These are phyloP conservation scores for Anoura caudifer DNA, from an alignment of 2,113 vertebrate species.

Conservation along the genomic window DNA sequence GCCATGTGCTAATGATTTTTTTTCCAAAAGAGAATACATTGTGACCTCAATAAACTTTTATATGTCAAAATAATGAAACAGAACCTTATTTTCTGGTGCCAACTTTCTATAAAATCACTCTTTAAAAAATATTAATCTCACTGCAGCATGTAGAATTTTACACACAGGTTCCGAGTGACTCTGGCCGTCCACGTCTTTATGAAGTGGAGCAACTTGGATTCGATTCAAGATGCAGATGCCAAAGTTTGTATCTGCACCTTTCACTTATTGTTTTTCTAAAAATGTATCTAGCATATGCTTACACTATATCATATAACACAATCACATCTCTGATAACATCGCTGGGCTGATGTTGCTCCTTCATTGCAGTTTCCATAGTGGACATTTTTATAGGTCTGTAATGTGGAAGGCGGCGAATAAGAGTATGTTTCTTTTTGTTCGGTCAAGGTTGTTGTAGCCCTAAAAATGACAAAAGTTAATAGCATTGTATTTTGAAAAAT, in stretches of 20 bases:
- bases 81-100: slow-evolving; percentile 82
- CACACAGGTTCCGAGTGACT: slow-evolving; percentile 74
- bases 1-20: slow-evolving; percentile 80
- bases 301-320: background rate
- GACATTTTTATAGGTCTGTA: slow-evolving; percentile 20
- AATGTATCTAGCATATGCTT: background rate
- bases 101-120: slow-evolving; percentile 82
- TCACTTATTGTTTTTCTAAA: slow-evolving; percentile 32
- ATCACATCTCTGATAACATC: background rate
- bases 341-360: background rate
- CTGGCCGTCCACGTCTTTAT: slow-evolving; percentile 74
- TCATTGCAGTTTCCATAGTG: background rate
- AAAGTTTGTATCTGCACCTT: slow-evolving; percentile 64
- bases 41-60: slow-evolving; percentile 79
- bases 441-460: background rate
- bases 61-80: slow-evolving; percentile 80
- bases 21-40: slow-evolving; percentile 72
- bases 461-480: slow-evolving; percentile 34
- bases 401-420: slow-evolving; percentile 8
- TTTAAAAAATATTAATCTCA: slow-evolving; percentile 77
- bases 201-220: slow-evolving; percentile 75
- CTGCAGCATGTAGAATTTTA: slow-evolving; percentile 78
- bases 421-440: slow-evolving; percentile 2
- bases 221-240: slow-evolving; percentile 61
- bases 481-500: slow-evolving; percentile 13